Conservation (phyloP, 2,888 invertebrate genomes). For the Drosophila barbarae region DNA sequence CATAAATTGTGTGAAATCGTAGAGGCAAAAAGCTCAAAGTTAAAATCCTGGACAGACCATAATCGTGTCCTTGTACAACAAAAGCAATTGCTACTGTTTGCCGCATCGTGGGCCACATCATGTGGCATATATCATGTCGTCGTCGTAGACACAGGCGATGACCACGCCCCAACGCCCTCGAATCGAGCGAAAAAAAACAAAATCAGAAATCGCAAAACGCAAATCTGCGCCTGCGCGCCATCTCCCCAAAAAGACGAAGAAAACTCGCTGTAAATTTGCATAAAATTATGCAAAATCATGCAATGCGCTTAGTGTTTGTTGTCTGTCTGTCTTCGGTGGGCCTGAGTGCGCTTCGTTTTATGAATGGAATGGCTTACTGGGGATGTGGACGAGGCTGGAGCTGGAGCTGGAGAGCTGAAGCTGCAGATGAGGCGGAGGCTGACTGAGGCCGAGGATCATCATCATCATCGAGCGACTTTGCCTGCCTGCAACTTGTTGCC, state of each 20-base stretch:
- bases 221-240: conserved; percentile 38
- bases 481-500: conserved; percentile 70
- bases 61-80: conserved; percentile 77
- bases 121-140: conserved; percentile 74
- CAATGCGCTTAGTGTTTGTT: conserved; percentile 72
- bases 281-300: conserved; percentile 75
- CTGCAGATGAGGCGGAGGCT: conserved; percentile 16
- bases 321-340: conserved; percentile 40
- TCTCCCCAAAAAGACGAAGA: conserved; percentile 20
- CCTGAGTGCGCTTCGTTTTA: conserved; percentile 62
- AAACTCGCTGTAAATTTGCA: conserved; percentile 59
- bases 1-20: conserved; percentile 62
- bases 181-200: conserved; percentile 6
- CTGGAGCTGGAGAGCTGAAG: conserved; percentile 9
- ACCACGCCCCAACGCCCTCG: conserved; percentile 61
- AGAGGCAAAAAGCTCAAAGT: conserved; percentile 3
- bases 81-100: conserved; percentile 78
- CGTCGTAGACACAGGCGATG: conserved; percentile 42
- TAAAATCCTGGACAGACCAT: conserved; percentile 52
- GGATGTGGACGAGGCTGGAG: conserved; percentile 6
- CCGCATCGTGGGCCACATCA: conserved; percentile 63
- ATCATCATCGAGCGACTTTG: conserved; percentile 42
- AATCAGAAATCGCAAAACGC: conserved; percentile 8
- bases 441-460: conserved; percentile 17
- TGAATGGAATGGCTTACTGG: conserved; percentile 64